phyloP scores from a whole-genome alignment of 2,888 invertebrate genomes.

The Sphecodes monilicornis region DNA sequence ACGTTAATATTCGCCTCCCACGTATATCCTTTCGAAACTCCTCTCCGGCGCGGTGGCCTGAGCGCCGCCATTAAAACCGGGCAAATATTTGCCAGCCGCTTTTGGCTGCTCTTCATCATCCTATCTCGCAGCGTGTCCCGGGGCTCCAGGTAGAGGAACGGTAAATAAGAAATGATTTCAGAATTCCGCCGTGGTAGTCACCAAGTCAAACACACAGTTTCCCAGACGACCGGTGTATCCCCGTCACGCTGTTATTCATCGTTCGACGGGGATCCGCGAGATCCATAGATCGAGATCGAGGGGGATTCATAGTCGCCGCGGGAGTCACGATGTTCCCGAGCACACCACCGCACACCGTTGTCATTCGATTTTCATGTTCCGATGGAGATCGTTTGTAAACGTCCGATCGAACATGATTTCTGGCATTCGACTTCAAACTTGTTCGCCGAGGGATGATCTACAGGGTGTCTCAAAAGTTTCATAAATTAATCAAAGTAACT shows the following conservation, averaged over 20 bases:
- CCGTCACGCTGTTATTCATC: slow-evolving; percentile 26
- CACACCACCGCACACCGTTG: slow-evolving; percentile 1
- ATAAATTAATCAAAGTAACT: no score
- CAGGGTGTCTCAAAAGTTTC: no score
- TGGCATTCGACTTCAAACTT: background rate
- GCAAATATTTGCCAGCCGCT: slow-evolving; percentile 64
- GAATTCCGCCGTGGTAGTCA: slow-evolving; percentile 44
- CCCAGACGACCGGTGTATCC: background rate
- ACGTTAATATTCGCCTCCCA: slow-evolving; percentile 29
- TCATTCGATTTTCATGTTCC: background rate
- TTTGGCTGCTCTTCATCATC: slow-evolving; percentile 60
- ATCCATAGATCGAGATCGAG: background rate
- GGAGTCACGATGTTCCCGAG: background rate
- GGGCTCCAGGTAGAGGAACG: slow-evolving; percentile 33
- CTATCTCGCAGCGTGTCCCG: slow-evolving; percentile 48
- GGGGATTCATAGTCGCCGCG: background rate
- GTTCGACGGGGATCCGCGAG: background rate
- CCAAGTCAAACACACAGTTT: slow-evolving; percentile 27
- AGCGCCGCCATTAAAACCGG: slow-evolving; percentile 65
- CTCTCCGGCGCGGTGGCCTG: slow-evolving; percentile 30
- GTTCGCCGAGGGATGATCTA: background rate
- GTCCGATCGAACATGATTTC: background rate
- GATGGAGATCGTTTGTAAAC: background rate
- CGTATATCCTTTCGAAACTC: slow-evolving; percentile 36
- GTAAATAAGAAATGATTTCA: slow-evolving; percentile 61